Percentiles rank a stretch among this genome's conserved stretches.
phyloP scores from a whole-genome alignment of 2,888 invertebrate genomes.

The Colletes collaris region DNA sequence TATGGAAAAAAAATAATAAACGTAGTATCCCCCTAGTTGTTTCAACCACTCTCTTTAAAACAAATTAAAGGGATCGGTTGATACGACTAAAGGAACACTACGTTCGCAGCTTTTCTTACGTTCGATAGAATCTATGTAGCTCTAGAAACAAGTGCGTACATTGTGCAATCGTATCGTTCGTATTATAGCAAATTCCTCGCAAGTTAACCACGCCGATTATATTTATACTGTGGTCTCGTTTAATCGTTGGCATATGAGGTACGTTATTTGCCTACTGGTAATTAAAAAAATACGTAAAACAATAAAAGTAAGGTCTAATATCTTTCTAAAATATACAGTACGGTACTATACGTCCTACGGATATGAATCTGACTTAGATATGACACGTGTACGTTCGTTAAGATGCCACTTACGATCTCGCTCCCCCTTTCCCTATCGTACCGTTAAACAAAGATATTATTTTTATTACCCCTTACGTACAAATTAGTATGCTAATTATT shows the following conservation, averaged over 20 bases:
- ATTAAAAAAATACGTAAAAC: constrained; percentile 66
- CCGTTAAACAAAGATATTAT: constrained; percentile 64
- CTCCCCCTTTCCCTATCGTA: constrained; percentile 45
- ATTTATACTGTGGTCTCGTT: constrained; percentile 54
- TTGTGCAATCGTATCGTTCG: constrained; percentile 3
- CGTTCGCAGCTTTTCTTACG: no score
- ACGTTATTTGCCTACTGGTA: constrained; percentile 58
- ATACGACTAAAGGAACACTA: no score
- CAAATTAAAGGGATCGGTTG: no score
- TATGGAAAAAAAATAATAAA: no score
- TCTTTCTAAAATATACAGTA: constrained; percentile 57
- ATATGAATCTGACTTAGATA: constrained; percentile 68
- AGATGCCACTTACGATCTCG: constrained; percentile 58
- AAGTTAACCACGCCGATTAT: constrained; percentile 50
- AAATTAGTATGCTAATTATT: constrained; percentile 81
- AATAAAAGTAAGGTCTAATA: constrained; percentile 54
- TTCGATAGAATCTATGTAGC: neutral
- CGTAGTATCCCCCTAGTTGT: no score
- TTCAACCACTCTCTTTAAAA: no score
- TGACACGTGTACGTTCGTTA: constrained; percentile 60
- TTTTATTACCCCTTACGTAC: constrained; percentile 67
- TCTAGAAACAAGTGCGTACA: neutral
- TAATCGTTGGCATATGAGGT: constrained; percentile 59
- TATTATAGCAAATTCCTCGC: constrained; percentile 51
- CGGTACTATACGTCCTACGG: constrained; percentile 61